Base-by-base conservation (phyloP, 2,113 vertebrate species). In the Myiozetetes cayanensis region DNA sequence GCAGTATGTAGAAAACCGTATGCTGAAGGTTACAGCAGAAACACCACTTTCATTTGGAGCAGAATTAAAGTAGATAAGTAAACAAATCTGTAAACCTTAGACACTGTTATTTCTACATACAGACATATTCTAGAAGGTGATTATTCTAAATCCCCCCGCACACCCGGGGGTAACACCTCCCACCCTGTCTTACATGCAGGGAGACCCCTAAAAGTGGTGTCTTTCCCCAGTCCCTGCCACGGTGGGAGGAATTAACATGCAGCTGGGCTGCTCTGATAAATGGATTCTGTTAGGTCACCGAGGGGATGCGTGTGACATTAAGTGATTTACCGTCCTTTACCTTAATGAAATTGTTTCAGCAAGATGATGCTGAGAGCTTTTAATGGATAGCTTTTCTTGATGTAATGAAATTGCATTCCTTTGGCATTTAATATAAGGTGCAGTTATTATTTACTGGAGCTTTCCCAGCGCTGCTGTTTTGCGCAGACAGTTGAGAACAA, bases 341-440 rank as follows among this genome's bases (percentile, higher is more conserved):
- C 99, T 99, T 99, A 99, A 99, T 99, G 99, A 99, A 99, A 99
- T 99, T 99, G 99, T 99, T 99, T 99, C 98, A 98, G 98, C 98
- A 94, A 98, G 99, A 98, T 98, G 98, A 98, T 96, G 98, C 98
- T 98, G 98, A 98, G 98, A 98, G 98, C 98, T 97, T 98, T 98
- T 98, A 98, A 98, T 98, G 98, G 98, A 98, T 98, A 98, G 98
- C 98, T 98, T 98, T 98, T 98, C 98, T 98, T 98, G 98, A 98
- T 98, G 98, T 98, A 98, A 98, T 98, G 98, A 98, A 98, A 98
- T 98, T 98, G 98, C 98, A 97, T 98, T 98, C 98, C 98, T 98
- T 97, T 98, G 98, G 98, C 98, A 98, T 98, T 98, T 98, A 98
- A 98, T 98, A 98, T 98, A 98, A 98, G 98, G 98, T 97, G 97